Evolutionary conservation across 1,140 invertebrate genomes (phyloP).

Genomic region (Pseudomyrmex gracilis): DNA sequence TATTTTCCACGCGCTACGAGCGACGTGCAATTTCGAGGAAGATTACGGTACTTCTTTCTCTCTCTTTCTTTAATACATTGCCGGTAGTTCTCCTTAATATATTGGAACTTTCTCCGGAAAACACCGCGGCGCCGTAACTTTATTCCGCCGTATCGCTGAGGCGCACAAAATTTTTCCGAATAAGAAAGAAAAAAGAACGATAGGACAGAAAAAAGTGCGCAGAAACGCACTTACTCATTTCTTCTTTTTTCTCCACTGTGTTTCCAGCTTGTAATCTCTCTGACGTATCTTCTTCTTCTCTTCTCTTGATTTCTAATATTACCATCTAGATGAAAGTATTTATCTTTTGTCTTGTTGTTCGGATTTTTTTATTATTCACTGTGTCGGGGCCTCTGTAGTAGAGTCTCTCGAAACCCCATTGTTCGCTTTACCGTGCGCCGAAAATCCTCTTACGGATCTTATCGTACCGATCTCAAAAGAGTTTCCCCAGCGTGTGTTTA

Average conservation of each 20-base stretch:
- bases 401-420: too few species aligned
- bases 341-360: background rate
- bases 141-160: background rate
- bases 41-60: conserved; percentile 1
- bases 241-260: too few species aligned
- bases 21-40: conserved; percentile 24
- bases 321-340: background rate
- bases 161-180: background rate
- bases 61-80: background rate
- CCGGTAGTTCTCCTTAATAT: conserved; percentile 20
- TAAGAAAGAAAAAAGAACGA: background rate
- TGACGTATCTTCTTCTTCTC: background rate
- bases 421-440: background rate
- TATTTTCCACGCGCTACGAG: background rate
- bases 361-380: conserved; percentile 30
- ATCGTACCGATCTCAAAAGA: conserved; percentile 22
- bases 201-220: background rate
- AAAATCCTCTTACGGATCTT: conserved; percentile 56
- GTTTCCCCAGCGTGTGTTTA: conserved; percentile 5
- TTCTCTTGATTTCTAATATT: conserved; percentile 1
- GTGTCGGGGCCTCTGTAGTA: background rate
- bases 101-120: conserved; percentile 5
- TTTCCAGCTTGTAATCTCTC: background rate
- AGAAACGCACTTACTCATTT: too few species aligned
- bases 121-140: conserved; percentile 8